These are phyloP conservation scores for Hippocampus comes DNA, from an alignment of 2,113 vertebrate species.

Conservation along the genomic window DNA sequence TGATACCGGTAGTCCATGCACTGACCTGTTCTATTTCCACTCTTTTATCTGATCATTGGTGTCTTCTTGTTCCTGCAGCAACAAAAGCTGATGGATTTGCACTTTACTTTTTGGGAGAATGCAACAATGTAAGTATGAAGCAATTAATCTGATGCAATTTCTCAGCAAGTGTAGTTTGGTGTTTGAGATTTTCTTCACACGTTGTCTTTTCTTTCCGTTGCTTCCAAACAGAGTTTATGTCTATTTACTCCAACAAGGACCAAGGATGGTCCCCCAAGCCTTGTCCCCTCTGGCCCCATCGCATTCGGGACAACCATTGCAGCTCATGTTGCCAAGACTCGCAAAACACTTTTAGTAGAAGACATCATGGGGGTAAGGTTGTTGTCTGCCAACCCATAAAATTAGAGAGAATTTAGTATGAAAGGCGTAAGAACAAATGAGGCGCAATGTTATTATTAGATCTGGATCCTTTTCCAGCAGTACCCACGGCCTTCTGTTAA, in stretches of 20 bases:
- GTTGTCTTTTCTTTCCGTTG: slow-evolving; percentile 15
- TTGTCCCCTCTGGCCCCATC: slow-evolving; percentile 87
- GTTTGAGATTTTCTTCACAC: slow-evolving; percentile 1
- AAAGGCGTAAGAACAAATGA: not conserved
- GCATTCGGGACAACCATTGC: slow-evolving; percentile 89
- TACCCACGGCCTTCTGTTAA: not conserved
- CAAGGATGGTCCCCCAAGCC: slow-evolving; percentile 85
- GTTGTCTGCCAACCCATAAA: not conserved
- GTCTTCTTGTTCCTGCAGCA: slow-evolving; percentile 76
- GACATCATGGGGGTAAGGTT: slow-evolving; percentile 88
- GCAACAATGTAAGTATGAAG: slow-evolving; percentile 93
- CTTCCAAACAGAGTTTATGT: slow-evolving; percentile 84
- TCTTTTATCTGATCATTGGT: not conserved
- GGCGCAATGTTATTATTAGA: not conserved
- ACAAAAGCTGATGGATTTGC: slow-evolving; percentile 98
- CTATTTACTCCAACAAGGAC: slow-evolving; percentile 88
- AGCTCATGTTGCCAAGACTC: slow-evolving; percentile 94
- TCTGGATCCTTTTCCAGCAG: not conserved
- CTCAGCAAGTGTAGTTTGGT: not conserved
- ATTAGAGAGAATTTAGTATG: not conserved
- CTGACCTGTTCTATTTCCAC: not conserved
- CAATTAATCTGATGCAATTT: not conserved
- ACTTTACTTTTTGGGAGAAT: slow-evolving; percentile 99
- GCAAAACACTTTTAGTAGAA: slow-evolving; percentile 89
- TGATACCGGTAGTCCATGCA: not conserved